These are phyloP conservation scores for Oegoconia quadripuncta DNA, from an alignment of 2,888 invertebrate species.

Conservation along the genomic window DNA sequence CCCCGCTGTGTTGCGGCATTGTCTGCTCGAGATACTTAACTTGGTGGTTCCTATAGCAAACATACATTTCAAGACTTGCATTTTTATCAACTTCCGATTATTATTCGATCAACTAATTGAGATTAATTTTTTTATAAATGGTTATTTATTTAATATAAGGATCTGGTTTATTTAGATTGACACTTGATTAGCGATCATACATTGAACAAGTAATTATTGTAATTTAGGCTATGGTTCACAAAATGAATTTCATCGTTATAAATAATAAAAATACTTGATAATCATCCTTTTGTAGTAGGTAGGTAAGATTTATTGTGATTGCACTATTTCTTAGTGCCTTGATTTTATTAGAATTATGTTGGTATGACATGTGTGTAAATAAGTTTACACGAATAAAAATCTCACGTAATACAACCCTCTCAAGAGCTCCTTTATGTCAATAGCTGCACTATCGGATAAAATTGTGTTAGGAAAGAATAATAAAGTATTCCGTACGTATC, in stretches of 20 bases:
- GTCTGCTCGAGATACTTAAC: slow-evolving; percentile 33
- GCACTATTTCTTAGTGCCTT: too few relatives aligned
- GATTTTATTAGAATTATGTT: too few relatives aligned
- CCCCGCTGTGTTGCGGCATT: slow-evolving; percentile 44
- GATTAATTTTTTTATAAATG: background rate
- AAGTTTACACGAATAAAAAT: background rate
- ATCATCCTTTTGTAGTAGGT: too few relatives aligned
- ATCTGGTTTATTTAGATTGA: too few relatives aligned
- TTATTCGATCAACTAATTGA: background rate
- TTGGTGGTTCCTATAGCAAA: slow-evolving; percentile 11
- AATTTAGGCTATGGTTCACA: too few relatives aligned
- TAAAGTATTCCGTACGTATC: slow-evolving; percentile 73
- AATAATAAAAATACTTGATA: too few relatives aligned
- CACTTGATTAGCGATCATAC: too few relatives aligned
- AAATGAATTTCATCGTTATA: too few relatives aligned
- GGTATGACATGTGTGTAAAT: too few relatives aligned
- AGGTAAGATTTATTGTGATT: too few relatives aligned
- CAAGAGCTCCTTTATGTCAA: slow-evolving; percentile 47
- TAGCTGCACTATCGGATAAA: slow-evolving; percentile 35
- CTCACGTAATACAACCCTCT: slow-evolving; percentile 13
- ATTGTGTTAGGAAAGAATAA: slow-evolving; percentile 52
- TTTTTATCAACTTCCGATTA: background rate
- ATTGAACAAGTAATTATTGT: too few relatives aligned
- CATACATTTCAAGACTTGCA: background rate
- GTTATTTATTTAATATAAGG: too few relatives aligned